Evolutionary conservation across 1,140 invertebrate species (phyloP), one percentile per base, ranked within the genome.

Genomic region (Macrosteles quadrilineatus): DNA sequence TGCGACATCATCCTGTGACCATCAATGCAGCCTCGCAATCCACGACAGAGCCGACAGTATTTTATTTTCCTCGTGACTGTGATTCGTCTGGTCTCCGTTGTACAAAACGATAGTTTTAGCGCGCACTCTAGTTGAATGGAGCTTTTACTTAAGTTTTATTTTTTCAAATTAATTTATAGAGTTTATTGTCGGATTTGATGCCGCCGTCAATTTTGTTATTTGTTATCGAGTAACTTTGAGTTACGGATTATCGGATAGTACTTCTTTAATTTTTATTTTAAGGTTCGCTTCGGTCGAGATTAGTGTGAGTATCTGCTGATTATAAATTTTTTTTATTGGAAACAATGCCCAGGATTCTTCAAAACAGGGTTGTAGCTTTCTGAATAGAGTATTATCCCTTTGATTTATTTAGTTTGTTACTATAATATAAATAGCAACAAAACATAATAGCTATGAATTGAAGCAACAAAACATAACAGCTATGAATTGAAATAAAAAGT

Each of bases 1-100:
- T 72, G 71, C 40, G 71, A 72, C 53, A 66, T 69, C 64, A 63
- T 72, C 71, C 71, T 72, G 71, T 72, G 71, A 72, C 71, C 45
- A 30, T 31, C 23, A 64, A 36, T 14, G 62, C 19, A 29, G 2
- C 32, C 62, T 62, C 57, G 57, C 21, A n/a, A n/a, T n/a, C n/a
- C n/a, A 4, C 62, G 6, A n/a, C 29, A 4, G 11, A 12, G 62
- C 36, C 62, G n/a, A n/a, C 30, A 64, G 62, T 64, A 64, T 64
- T 64, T 64, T 40, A 32, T 64, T 40, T 40, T 64, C 62, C 30
- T 36, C 19, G n/a, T 21, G n/a, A 59, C 55, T 32, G 30, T 64
- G 30, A 40, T 64, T 27, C 11, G n/a, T 64, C 30, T 64, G 62
- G 32, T 64, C 62, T 40, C 32, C 36, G 14, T 25, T 40, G 62